These are phyloP conservation scores for Drosophila equinoxialis DNA, from an alignment of 1,140 invertebrate genomes.

Conservation along the genomic window DNA sequence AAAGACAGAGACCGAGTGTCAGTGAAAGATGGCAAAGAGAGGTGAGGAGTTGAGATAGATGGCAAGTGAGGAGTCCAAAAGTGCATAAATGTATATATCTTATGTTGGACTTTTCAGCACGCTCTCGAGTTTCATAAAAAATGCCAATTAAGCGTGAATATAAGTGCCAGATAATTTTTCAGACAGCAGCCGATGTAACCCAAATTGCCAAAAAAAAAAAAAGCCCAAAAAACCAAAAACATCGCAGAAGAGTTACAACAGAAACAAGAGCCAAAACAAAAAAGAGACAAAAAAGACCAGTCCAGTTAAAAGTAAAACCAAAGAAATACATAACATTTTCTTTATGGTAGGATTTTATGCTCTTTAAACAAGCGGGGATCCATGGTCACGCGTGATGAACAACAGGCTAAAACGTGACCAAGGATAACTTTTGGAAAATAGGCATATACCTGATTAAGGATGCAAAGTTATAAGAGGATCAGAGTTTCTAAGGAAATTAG, in stretches of 20 bases:
- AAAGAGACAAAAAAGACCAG: slow-evolving; percentile 29
- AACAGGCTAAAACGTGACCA: slow-evolving; percentile 3
- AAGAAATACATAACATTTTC: slow-evolving; percentile 6
- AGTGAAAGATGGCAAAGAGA: neutral
- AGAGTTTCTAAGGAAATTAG: neutral
- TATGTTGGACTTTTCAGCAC: slow-evolving; percentile 68
- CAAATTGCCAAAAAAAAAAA: slow-evolving; percentile 72
- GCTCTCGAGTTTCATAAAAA: slow-evolving; percentile 80
- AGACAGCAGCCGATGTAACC: slow-evolving; percentile 78
- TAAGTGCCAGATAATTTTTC: slow-evolving; percentile 83
- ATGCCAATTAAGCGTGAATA: slow-evolving; percentile 83
- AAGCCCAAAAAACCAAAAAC: slow-evolving; percentile 32
- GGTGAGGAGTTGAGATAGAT: neutral
- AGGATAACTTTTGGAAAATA: neutral
- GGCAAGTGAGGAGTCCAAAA: slow-evolving; percentile 51
- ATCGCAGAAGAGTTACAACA: slow-evolving; percentile 59
- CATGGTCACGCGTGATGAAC: neutral
- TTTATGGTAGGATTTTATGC: neutral
- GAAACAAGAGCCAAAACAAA: slow-evolving; percentile 37
- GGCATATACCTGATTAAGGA: neutral
- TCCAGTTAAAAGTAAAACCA: slow-evolving; percentile 47
- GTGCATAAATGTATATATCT: slow-evolving; percentile 36
- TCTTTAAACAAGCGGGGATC: neutral
- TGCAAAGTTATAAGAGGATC: neutral
- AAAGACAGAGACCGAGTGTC: slow-evolving; percentile 25